Percentiles rank a stretch among this genome's conserved stretches.
phyloP scores from a whole-genome alignment of 2,888 invertebrate species.

The Aphidius colemani region DNA sequence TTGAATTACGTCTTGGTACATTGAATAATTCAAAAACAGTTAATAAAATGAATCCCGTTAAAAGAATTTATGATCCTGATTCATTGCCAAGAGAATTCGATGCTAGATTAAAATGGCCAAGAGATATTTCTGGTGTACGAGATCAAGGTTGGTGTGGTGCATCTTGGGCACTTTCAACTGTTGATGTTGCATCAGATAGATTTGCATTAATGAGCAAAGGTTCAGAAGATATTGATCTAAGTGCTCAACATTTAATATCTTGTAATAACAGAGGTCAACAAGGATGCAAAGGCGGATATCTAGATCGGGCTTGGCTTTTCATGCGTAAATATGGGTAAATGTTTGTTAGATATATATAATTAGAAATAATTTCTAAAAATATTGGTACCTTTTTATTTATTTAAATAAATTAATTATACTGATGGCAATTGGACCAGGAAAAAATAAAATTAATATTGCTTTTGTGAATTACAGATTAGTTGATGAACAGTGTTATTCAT shows the following conservation, averaged over 20 bases:
- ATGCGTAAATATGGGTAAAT: conserved; percentile 75
- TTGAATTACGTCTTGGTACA: conserved; percentile 76
- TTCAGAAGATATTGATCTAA: conserved; percentile 71
- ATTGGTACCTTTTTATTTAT: too few species aligned
- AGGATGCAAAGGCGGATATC: conserved; percentile 86
- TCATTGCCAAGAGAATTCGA: conserved; percentile 76
- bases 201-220: conserved; percentile 86
- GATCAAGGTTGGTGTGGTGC: conserved; percentile 84
- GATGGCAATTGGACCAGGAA: too few species aligned
- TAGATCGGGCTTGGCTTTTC: conserved; percentile 92
- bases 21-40: conserved; percentile 64
- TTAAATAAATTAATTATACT: too few species aligned
- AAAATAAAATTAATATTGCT: background rate
- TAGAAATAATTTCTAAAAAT: too few species aligned
- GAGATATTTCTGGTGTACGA: conserved; percentile 70
- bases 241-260: conserved; percentile 85
- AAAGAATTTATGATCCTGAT: conserved; percentile 65
- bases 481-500: conserved; percentile 85
- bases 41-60: conserved; percentile 66
- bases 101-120: conserved; percentile 75
- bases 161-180: conserved; percentile 92
- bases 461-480: conserved; percentile 69
- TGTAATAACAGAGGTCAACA: conserved; percentile 79
- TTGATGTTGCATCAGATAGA: conserved; percentile 79
- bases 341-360: too few species aligned